These are phyloP conservation scores for Bombus terrestris DNA, from an alignment of 1,140 invertebrate genomes.

Conservation along the genomic window DNA sequence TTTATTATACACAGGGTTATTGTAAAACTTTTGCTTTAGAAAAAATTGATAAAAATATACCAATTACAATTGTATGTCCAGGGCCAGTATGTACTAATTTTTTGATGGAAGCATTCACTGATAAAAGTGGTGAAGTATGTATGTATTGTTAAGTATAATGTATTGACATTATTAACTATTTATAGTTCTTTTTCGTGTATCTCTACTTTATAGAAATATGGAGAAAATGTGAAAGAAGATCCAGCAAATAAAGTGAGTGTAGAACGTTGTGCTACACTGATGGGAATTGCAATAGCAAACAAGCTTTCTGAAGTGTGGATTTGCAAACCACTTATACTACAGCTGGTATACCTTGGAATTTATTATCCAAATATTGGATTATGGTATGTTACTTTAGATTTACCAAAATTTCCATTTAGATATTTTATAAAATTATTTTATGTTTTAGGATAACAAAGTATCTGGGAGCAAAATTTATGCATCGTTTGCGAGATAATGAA, in stretches of 20 bases:
- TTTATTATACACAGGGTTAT: slow-evolving; percentile 86
- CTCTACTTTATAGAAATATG: slow-evolving; percentile 83
- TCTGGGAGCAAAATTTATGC: slow-evolving; percentile 75
- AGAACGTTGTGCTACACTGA: slow-evolving; percentile 89
- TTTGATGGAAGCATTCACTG: slow-evolving; percentile 88
- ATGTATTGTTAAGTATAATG: background rate
- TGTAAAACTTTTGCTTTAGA: slow-evolving; percentile 87
- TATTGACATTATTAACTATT: background rate
- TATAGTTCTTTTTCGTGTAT: background rate
- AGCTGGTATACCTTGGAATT: slow-evolving; percentile 85
- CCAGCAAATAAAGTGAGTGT: slow-evolving; percentile 86
- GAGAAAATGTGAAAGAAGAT: slow-evolving; percentile 78
- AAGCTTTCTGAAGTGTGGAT: slow-evolving; percentile 91
- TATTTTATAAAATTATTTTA: slow-evolving; percentile 1
- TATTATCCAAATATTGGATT: slow-evolving; percentile 86
- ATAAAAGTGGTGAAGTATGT: slow-evolving; percentile 84
- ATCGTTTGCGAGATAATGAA: slow-evolving; percentile 76
- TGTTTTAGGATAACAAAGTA: slow-evolving; percentile 59
- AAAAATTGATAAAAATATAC: slow-evolving; percentile 84
- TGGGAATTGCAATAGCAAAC: slow-evolving; percentile 90
- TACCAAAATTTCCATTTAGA: no score
- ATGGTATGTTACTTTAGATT: slow-evolving; percentile 80
- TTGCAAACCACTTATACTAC: slow-evolving; percentile 85
- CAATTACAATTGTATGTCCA: slow-evolving; percentile 89
- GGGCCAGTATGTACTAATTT: slow-evolving; percentile 90